phyloP scores from a whole-genome alignment of 2,888 invertebrate genomes.

The Meandrusa payeni region DNA sequence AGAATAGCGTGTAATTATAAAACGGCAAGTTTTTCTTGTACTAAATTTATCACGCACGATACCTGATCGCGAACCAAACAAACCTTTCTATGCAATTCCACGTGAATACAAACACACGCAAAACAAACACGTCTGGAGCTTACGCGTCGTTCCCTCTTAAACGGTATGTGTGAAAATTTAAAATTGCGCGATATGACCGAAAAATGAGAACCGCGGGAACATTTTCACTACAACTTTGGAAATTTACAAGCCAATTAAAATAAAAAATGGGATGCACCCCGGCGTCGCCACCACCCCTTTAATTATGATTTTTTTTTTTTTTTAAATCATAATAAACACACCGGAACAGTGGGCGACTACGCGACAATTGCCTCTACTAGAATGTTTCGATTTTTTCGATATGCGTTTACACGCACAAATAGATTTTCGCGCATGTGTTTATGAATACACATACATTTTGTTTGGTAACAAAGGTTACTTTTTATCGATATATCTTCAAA shows the following conservation, averaged over 20 bases:
- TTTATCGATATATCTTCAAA: no score
- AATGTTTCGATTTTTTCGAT: neutral
- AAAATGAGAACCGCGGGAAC: slow-evolving; percentile 44
- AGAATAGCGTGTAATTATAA: no score
- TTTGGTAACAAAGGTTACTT: no score
- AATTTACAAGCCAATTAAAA: slow-evolving; percentile 79
- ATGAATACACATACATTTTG: no score
- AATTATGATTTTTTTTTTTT: slow-evolving; percentile 73
- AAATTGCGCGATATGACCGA: slow-evolving; percentile 43
- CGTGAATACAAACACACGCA: no score
- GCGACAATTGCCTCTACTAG: slow-evolving; percentile 1
- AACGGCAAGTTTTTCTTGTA: no score
- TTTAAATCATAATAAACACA: slow-evolving; percentile 75
- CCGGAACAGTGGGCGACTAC: slow-evolving; percentile 23
- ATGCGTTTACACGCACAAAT: neutral
- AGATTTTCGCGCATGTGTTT: neutral
- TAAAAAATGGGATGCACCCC: slow-evolving; percentile 74
- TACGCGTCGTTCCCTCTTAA: slow-evolving; percentile 3
- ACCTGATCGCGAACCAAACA: neutral
- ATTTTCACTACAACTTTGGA: slow-evolving; percentile 71
- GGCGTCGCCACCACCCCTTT: slow-evolving; percentile 66
- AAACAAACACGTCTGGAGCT: no score
- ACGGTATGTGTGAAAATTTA: slow-evolving; percentile 25
- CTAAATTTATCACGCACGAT: neutral
- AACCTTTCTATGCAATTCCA: neutral